Base-by-base conservation (phyloP, 2,797 vertebrate genomes). In the Sebastes kiyomatsui region DNA sequence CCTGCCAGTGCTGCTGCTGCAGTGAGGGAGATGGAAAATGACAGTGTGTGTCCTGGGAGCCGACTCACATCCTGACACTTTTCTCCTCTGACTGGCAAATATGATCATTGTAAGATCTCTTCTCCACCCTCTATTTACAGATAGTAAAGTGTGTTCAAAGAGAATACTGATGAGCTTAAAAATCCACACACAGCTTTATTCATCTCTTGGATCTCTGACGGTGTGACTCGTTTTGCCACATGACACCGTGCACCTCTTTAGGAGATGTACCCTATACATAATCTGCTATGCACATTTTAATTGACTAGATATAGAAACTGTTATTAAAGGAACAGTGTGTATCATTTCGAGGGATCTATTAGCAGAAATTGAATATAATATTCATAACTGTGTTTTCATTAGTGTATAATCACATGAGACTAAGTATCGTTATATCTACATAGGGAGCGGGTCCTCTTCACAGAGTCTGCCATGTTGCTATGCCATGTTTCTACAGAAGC, bases 71-170 rank as follows among this genome's bases (percentile, higher is more conserved):
- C 80, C 78, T 88, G 87, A 91, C 90, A 88, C 86, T 87, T 90
- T 80, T 72, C 68, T 79, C 77, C 78, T 85, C 84, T 87, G 86
- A 89, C 83, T 88, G 85, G 88, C 88, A 91, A 91, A 92, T 90
- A 81, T 82, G 88, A 90, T 91, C 80, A 82, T 89, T 88, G 85
- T 83, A 84, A 82, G 75, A 83, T 82, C 89, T 86, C 76, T 77
- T 55, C 82, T 64, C 81, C 80, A 66, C 67, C 84, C 75, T 79
- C 77, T 85, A 81, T 90, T 80, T 88, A 88, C 79, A 80, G 79
- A 88, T 82, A 81, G 80, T 72, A 59, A 67, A 82, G 25, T 49
- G 7, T 42, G 76, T 87, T 91, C 83, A 89, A 86, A 91, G 81
- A 62, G 85, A 93, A 88, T 88, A 67, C 65, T 81, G 76, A 89